Evolutionary conservation across 2,113 vertebrate species (phyloP), one percentile per base, ranked within the genome.

Genomic region (Nycticebus coucang): DNA sequence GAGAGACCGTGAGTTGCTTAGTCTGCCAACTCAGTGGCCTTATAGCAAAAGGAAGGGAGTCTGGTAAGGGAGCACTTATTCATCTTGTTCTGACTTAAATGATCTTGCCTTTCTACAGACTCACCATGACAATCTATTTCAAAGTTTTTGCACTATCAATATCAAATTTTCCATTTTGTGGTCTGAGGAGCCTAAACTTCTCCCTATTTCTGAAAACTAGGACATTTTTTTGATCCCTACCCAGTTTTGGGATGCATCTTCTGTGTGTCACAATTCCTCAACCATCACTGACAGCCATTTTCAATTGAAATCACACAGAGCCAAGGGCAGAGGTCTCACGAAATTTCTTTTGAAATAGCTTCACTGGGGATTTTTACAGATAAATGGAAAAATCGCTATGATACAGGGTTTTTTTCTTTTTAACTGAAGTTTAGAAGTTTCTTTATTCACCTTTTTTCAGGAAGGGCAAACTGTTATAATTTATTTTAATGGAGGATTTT

Each of bases 341-440:
- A 97, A 98, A 97, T 96, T 97, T 98, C 98, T 98, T 98, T 98
- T 98, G 97, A 98, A 98, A 97, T 95, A 97, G 96, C 91, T 98
- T 97, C 97, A 95, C 28, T 55, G 3, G 30, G 60, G 41, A 96
- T 86, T 97, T 85, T 90, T 86, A 50, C 50, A 96, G 30, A 96
- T 79, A 97, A 62, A 92, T 22, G 55, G 24, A 45, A 79, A 90
- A 97, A 94, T n/a, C 60, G 35, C 90, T 87, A 74, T 37, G 53
- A 81, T 82, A 62, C 5, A 77, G 19, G 5, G 1, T 33, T 95
- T 75, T 5, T 45, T 87, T 68, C 41, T 93, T 93, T 7, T 22
- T 26, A 64, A 92, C 28, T 77, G 8, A 4, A 78, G 4, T 35
- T 85, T 91, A 95, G n/a, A 95, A 95, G 50, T 94, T 41, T 13